phyloP scores from a whole-genome alignment of 2,797 vertebrate genomes.

The Masticophis lateralis region DNA sequence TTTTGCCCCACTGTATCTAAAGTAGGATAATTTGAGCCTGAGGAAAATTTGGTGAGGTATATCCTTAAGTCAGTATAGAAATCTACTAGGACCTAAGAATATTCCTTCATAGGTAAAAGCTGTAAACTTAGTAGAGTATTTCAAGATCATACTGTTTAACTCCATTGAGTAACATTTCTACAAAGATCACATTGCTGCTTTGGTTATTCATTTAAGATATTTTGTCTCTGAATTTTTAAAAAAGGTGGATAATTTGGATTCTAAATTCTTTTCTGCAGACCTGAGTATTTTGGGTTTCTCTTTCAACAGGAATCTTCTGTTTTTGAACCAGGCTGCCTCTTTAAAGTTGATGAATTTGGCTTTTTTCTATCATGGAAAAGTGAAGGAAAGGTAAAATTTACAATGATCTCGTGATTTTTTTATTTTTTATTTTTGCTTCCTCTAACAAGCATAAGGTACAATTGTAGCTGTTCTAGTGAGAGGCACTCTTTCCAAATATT shows the following conservation, averaged over 20 bases:
- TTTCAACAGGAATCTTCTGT: slow-evolving; percentile 87
- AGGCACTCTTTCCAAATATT: not conserved
- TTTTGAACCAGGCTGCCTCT: slow-evolving; percentile 92
- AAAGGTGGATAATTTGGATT: not conserved
- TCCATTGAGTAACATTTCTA: not conserved
- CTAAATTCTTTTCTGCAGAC: not conserved
- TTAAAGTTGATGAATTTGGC: slow-evolving; percentile 93
- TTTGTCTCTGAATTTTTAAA: not conserved
- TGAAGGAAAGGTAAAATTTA: slow-evolving; percentile 90
- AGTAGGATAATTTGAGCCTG: not conserved
- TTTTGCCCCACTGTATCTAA: not conserved
- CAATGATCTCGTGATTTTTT: not conserved
- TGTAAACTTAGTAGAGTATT: not conserved
- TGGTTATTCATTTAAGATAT: not conserved
- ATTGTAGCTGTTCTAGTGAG: not conserved
- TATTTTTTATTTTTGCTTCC: not conserved
- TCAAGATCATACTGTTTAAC: not conserved
- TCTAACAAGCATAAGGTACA: not conserved
- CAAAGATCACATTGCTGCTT: not conserved
- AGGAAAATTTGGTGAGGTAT: not conserved
- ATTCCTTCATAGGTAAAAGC: not conserved
- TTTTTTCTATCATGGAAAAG: slow-evolving; percentile 97
- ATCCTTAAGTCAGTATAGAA: not conserved
- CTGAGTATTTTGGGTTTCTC: slow-evolving; percentile 17
- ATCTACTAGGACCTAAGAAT: not conserved